Percentiles rank a stretch among this genome's conserved stretches.
Evolutionary conservation across 2,888 invertebrate species (phyloP).

Genomic region (Drosophila fungiperda): DNA sequence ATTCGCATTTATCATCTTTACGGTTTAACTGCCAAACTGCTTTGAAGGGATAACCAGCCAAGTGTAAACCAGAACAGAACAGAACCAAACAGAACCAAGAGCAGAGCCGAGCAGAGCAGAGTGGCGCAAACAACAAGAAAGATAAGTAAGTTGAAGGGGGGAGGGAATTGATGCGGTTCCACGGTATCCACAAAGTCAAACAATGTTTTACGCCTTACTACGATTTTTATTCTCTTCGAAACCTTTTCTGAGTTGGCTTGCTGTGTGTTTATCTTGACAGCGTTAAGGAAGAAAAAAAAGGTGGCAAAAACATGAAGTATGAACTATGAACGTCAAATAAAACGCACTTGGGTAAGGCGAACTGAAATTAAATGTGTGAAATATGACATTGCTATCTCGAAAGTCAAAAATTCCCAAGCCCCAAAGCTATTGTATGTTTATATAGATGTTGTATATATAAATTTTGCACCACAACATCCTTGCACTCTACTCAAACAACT

Average conservation of each 20-base stretch:
- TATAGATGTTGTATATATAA: conserved; percentile 3
- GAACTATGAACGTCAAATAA: conserved; percentile 79
- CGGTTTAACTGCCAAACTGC: conserved; percentile 79
- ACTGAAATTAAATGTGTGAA: conserved; percentile 56
- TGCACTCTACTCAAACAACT: conserved; percentile 8
- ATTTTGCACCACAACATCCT: conserved; percentile 13
- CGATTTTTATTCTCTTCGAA: conserved; percentile 59
- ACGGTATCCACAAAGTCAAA: conserved; percentile 72
- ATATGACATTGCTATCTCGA: conserved; percentile 37
- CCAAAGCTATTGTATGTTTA: not conserved
- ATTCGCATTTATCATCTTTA: conserved; percentile 80
- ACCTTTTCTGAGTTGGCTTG: conserved; percentile 16
- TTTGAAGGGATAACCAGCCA: conserved; percentile 68
- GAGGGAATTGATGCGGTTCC: conserved; percentile 33
- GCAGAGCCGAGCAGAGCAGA: conserved; percentile 2
- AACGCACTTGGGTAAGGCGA: conserved; percentile 58
- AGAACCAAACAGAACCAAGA: conserved; percentile 17
- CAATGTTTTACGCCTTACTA: conserved; percentile 77
- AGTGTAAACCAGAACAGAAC: conserved; percentile 53
- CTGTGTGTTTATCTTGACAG: conserved; percentile 56
- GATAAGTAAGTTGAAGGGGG: not conserved
- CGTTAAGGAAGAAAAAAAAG: conserved; percentile 11
- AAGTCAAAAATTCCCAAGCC: conserved; percentile 24
- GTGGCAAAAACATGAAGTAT: conserved; percentile 59
- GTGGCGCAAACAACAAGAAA: conserved; percentile 44